These are phyloP conservation scores for Ibidorhyncha struthersii DNA, from an alignment of 2,113 vertebrate species.

Conservation along the genomic window DNA sequence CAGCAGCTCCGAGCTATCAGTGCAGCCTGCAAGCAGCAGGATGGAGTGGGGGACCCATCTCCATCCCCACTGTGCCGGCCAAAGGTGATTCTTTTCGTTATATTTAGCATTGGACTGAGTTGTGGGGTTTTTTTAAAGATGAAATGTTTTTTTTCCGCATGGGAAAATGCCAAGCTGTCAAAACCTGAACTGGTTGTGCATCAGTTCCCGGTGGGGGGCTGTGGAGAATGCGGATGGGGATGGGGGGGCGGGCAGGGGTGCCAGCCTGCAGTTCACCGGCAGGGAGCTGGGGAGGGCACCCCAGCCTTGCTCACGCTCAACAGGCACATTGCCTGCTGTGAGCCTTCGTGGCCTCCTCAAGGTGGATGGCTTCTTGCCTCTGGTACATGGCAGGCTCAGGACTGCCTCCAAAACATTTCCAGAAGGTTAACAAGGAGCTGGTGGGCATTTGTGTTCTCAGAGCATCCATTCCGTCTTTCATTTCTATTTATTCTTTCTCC, in stretches of 20 bases:
- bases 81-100: neutral
- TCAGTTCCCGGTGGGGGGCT: neutral
- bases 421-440: neutral
- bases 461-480: neutral
- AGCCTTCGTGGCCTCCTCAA: neutral
- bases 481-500: neutral
- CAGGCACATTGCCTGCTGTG: neutral
- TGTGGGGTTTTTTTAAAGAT: neutral
- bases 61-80: neutral
- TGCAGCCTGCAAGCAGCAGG: neutral
- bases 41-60: neutral
- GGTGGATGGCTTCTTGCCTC: neutral
- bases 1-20: neutral
- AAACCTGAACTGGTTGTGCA: neutral
- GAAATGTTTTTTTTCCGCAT: neutral
- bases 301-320: fast-evolving
- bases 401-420: neutral
- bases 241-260: neutral
- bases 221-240: neutral
- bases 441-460: neutral
- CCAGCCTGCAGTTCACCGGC: neutral
- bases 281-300: neutral
- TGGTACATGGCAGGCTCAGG: neutral
- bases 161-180: neutral
- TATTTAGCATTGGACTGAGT: neutral